These are phyloP conservation scores for Mamestra brassicae DNA, from an alignment of 2,888 invertebrate species.

Conservation along the genomic window DNA sequence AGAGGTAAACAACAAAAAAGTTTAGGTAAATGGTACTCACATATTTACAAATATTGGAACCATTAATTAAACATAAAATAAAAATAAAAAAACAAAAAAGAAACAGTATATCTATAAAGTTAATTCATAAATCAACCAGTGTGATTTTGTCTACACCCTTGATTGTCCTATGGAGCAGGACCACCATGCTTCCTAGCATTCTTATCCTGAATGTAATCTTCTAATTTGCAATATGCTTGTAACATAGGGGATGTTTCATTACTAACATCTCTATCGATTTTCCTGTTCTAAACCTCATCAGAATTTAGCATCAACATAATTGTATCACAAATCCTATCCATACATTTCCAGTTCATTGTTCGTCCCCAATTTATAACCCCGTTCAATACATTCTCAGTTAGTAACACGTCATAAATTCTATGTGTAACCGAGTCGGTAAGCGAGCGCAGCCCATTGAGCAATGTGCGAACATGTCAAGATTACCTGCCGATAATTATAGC, in stretches of 20 bases:
- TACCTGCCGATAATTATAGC: slow-evolving; percentile 56
- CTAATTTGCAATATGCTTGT: too few relatives aligned
- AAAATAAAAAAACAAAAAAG: too few relatives aligned
- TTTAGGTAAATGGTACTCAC: too few relatives aligned
- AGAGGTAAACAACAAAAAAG: too few relatives aligned
- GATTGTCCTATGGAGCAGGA: too few relatives aligned
- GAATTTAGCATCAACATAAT: neutral
- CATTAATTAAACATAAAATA: too few relatives aligned
- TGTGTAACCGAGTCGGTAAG: slow-evolving; percentile 50
- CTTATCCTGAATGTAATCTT: too few relatives aligned
- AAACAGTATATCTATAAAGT: too few relatives aligned
- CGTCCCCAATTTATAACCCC: slow-evolving; percentile 6
- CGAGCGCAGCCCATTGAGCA: slow-evolving; percentile 56
- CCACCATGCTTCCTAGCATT: too few relatives aligned
- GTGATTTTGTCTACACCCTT: too few relatives aligned
- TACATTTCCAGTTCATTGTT: slow-evolving; percentile 3
- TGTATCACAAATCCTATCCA: neutral
- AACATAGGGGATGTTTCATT: slow-evolving; percentile 3
- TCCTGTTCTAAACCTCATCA: neutral
- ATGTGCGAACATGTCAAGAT: slow-evolving; percentile 56
- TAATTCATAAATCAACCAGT: too few relatives aligned
- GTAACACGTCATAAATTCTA: slow-evolving; percentile 52
- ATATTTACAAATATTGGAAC: too few relatives aligned
- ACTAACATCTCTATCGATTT: neutral
- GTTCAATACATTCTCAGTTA: slow-evolving; percentile 27